phyloP scores from a whole-genome alignment of 2,113 vertebrate genomes.

The Rana temporaria region DNA sequence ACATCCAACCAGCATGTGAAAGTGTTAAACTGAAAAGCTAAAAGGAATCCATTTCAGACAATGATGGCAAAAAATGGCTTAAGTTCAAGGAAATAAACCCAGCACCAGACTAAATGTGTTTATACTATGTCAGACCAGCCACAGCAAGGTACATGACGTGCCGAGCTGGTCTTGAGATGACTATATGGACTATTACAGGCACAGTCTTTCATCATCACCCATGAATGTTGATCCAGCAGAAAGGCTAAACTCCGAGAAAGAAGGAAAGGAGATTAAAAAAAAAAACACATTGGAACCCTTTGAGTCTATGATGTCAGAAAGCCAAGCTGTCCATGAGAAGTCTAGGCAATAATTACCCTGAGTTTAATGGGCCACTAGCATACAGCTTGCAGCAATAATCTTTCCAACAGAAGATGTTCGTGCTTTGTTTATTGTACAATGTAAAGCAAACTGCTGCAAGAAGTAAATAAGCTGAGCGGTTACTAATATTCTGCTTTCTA shows the following conservation, averaged over 20 bases:
- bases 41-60: constrained; percentile 46
- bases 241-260: neutral
- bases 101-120: constrained; percentile 44
- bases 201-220: constrained; percentile 17
- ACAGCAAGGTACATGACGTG: constrained; percentile 49
- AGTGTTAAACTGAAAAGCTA: constrained; percentile 40
- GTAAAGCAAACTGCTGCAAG: constrained; percentile 3
- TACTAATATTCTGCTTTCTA: neutral
- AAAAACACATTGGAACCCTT: neutral
- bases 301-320: constrained; percentile 1
- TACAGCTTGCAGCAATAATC: constrained; percentile 2
- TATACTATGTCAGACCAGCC: constrained; percentile 47
- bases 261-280: neutral
- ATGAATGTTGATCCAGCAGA: constrained; percentile 24
- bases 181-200: constrained; percentile 21
- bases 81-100: constrained; percentile 40
- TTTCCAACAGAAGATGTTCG: constrained; percentile 7
- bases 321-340: neutral
- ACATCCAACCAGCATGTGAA: neutral
- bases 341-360: neutral
- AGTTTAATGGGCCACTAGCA: neutral
- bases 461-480: constrained; percentile 34
- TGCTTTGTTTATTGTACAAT: constrained; percentile 40
- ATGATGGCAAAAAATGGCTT: constrained; percentile 51
- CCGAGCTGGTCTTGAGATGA: constrained; percentile 22